Base-by-base conservation (phyloP, 2,797 vertebrate genomes). In the Microtus obscurus region DNA sequence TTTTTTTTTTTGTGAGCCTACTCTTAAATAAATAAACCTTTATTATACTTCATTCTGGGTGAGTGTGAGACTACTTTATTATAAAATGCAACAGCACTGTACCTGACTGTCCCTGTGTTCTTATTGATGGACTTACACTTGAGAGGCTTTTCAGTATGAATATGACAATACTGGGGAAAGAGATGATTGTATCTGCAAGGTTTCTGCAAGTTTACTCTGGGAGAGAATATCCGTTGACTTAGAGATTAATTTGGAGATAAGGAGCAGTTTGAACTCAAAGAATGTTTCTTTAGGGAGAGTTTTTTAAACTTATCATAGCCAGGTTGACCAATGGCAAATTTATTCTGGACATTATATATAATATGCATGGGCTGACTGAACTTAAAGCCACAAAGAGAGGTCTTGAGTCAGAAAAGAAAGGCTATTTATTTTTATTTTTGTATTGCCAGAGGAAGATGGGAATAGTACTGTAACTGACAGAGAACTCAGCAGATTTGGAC, bases 221-320 rank as follows among this genome's bases (percentile, higher is more conserved):
- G 37, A 89, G 65, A 89, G 11, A 31, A 67, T 87, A 63, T 86
- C 37, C 16, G 3, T 67, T 76, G 67, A 69, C n/a, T 69, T 16
- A 86, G 87, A 73, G 37, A 53, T 95, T 51, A 77, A 81, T 91
- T 93, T 85, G 45, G 61, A 93, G 56, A 45, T 93, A 37, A 96
- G 61, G 14, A 90, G 9, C 16, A 89, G 59, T 14, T 85, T 92
- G 51, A 61, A 8, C 27, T 79, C 8, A 37, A 76, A 63, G 37
- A 74, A 37, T 43, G 8, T 13, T 89, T 63, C 6, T 14, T 77
- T n/a, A 82, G 29, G 56, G 69, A 51, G 17, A 92, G 23, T 53
- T 56, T 19, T 29, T 61, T 78, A 83, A 82, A n/a, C 1, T 91
- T 43, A 11, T 27, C 53, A 71, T 3, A n/a, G 13, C 6, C 6